Evolutionary conservation across 2,113 vertebrate species (phyloP), one percentile per base, ranked within the genome.

Genomic region (Oryzias celebensis): DNA sequence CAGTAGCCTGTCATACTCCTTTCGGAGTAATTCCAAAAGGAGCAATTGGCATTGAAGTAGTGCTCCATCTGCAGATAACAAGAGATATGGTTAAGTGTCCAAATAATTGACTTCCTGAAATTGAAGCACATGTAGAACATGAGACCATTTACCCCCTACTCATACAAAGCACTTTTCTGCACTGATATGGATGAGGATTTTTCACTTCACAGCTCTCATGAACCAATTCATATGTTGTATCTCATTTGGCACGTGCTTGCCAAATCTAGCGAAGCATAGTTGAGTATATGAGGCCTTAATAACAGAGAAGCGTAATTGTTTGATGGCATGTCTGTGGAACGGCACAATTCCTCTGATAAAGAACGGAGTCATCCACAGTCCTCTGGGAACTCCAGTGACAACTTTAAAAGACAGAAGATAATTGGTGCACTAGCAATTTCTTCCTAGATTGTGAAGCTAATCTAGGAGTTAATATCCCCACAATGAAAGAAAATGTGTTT

Each of bases 1-100:
- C 97, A 99, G 87, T 97, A 95, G 76, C 97, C 97, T 94, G 97
- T 99, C 97, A 99, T 99, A 48, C 95, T 98, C 85, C 97, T 94
- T 87, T 99, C 97, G 0, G 97, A 99, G 91, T 99, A 99, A 91
- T 98, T 99, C 97, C 97, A 99, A 91, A 99, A 99, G 80, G 97
- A 99, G 85, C 97, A 99, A 91, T 98, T 99, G 91, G 97, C 94
- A 91, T 99, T 98, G 92, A 97, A 98, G 89, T 98, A 99, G 93
- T 96, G 94, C 81, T 98, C 93, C 87, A 95, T 93, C 97, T 99
- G 88, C 83, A 87, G 93, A 87, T 84, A 87, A 88, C 80, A 89
- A 82, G 80, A 88, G 85, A 85, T 86, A 83, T 85, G 82, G 71
- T 84, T 85, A 86, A 89, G 86, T 86, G 87, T 89, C 80, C 83